Evolutionary conservation across 2,797 vertebrate species (phyloP).

Genomic region (Muscicapa striata): DNA sequence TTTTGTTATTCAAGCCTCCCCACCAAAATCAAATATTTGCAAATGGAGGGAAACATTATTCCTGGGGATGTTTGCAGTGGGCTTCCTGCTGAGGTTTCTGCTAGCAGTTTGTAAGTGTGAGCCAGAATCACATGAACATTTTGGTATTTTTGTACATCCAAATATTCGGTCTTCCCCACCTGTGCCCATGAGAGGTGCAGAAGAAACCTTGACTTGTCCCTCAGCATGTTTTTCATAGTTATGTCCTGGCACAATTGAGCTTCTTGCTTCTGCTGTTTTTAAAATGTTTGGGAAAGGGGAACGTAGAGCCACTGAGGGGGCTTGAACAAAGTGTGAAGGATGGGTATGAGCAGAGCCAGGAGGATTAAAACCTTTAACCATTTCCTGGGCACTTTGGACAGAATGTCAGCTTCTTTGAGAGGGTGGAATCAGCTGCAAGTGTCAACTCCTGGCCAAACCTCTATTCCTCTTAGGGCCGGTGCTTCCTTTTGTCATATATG

Average conservation of each 20-base stretch:
- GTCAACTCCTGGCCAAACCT: not conserved
- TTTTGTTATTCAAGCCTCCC: not conserved
- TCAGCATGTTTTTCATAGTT: not conserved
- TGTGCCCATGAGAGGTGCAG: not conserved
- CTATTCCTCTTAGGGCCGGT: not conserved
- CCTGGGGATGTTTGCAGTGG: not conserved
- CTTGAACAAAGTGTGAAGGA: not conserved
- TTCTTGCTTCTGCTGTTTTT: not conserved
- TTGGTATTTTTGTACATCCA: not conserved
- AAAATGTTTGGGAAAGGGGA: not conserved
- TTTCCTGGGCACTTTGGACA: not conserved
- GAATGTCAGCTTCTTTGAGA: not conserved
- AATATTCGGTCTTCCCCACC: not conserved
- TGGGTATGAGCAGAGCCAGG: not conserved
- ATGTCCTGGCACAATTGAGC: not conserved
- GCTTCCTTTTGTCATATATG: fast-evolving
- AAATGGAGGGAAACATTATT: not conserved
- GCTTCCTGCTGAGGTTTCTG: not conserved
- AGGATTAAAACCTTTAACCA: not conserved
- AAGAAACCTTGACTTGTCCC: not conserved
- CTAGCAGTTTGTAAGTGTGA: not conserved
- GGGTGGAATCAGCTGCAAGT: not conserved
- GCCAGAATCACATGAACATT: not conserved
- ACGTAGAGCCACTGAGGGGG: not conserved
- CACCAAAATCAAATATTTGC: conserved; percentile 19